Base-by-base conservation (phyloP, 64 coral and sea anemone species). In the Catalaphyllia jardinei region DNA sequence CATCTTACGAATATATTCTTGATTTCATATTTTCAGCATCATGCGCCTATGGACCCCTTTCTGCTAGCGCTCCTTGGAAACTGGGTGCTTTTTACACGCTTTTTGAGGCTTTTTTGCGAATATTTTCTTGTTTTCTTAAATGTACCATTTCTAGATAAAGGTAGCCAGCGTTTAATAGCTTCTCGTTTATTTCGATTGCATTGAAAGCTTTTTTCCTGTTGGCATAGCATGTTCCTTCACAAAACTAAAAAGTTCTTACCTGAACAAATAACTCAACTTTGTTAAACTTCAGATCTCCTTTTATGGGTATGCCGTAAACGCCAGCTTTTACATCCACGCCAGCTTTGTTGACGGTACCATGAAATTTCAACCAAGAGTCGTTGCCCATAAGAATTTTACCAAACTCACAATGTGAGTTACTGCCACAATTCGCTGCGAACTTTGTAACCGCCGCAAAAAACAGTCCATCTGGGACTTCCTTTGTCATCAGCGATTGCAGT, bases 251-350 rank as follows among this genome's bases (percentile, higher is more conserved):
- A 29, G 27, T 22, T 76, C 74, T 78, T 62, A 92, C 94, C 94
- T 96, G 87, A 8, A 93, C 71, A 52, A 89, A 96, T 22, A 88
- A 5, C 71, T 96, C 94, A 73, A 96, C 92, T 80, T 96, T 96
- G 49, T 84, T 92, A 88, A 96, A 89, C 79, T 89, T 92, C 18
- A 95, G 60, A 9, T 95, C 77, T 10, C 79, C 90, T 73, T 95
- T 92, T 63, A 90, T 95, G 1, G 87, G 86, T 57, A 87, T 80
- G 30, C 88, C 79, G 10, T 83, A 78, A 0, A 91, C 69, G 10
- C 89, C 72, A 19, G 77, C 89, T 3, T 52, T 42, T 1, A 91
- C 54, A 31, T 91, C 85, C 4, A 91, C 72, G 12, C 55, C 72
- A 35, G 89, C 72, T 46, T 54, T 83, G 18, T 74, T 73, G 13